These are phyloP conservation scores for Pungitius pungitius DNA, from an alignment of 2,113 vertebrate species.

Conservation along the genomic window DNA sequence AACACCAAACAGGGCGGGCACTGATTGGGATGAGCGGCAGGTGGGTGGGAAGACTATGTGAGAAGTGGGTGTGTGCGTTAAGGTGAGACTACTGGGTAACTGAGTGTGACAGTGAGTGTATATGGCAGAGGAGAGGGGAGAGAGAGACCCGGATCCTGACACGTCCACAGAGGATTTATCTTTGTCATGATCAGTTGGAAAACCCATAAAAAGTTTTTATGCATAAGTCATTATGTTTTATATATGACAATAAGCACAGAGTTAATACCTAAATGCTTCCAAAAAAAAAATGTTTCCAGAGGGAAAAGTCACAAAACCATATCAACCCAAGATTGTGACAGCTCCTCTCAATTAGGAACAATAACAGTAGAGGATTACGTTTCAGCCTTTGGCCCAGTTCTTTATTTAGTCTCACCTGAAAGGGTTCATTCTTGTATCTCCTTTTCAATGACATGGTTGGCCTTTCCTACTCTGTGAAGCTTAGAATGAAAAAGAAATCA, in stretches of 20 bases:
- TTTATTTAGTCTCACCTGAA: slow-evolving; percentile 60
- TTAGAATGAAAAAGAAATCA: slow-evolving; percentile 34
- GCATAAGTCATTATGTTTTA: too few relatives aligned
- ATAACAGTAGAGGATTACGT: slow-evolving; percentile 12
- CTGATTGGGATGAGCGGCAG: too few relatives aligned
- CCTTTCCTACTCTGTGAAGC: slow-evolving; percentile 52
- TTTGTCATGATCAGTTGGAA: neutral
- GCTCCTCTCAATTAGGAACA: neutral
- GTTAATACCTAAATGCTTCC: neutral
- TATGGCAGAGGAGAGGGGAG: too few relatives aligned
- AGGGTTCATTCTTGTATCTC: slow-evolving; percentile 47
- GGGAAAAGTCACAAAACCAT: neutral
- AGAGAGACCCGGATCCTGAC: too few relatives aligned
- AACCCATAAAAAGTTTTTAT: neutral
- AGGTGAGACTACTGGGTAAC: too few relatives aligned
- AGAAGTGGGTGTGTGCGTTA: too few relatives aligned
- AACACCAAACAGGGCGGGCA: too few relatives aligned
- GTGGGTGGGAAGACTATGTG: too few relatives aligned
- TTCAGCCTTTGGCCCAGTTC: slow-evolving; percentile 10
- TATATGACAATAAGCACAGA: neutral
- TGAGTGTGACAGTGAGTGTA: too few relatives aligned
- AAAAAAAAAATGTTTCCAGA: neutral
- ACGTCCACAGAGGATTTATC: too few relatives aligned
- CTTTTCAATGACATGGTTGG: slow-evolving; percentile 56
- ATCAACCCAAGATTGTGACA: slow-evolving; percentile 14